Evolutionary conservation across 2,888 invertebrate species (phyloP).

Genomic region (Willowsia nigromaculata): DNA sequence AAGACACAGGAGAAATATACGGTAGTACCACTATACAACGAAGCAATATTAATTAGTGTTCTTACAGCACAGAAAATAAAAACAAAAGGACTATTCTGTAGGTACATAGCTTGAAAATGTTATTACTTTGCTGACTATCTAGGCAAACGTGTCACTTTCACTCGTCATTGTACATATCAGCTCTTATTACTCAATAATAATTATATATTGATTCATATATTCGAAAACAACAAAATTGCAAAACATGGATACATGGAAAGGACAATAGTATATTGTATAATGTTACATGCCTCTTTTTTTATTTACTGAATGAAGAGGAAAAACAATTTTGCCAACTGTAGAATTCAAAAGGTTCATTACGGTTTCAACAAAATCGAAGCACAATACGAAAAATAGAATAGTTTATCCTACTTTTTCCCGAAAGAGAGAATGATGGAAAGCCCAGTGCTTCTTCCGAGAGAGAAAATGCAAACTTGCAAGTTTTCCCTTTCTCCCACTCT

Average conservation of each 20-base stretch:
- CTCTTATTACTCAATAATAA: neutral
- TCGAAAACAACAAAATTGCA: neutral
- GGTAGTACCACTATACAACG: neutral
- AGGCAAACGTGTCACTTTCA: neutral
- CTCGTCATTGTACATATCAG: neutral
- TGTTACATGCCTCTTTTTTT: neutral
- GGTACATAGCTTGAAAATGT: neutral
- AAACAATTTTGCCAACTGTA: neutral
- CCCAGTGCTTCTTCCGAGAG: neutral
- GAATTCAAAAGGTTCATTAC: neutral
- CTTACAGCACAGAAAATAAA: too few species aligned
- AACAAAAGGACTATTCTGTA: neutral
- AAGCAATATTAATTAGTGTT: neutral
- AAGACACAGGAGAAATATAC: neutral
- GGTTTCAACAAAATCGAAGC: neutral
- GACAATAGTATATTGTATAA: neutral
- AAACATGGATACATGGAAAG: neutral
- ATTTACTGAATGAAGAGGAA: neutral
- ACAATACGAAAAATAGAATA: neutral
- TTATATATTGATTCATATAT: neutral
- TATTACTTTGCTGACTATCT: neutral
- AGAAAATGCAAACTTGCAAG: conserved; percentile 9
- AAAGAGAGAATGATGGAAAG: neutral
- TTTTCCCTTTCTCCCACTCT: conserved; percentile 26
- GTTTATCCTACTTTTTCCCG: neutral